These are phyloP conservation scores for Parasteatoda tepidariorum DNA, from an alignment of 1,140 invertebrate species.

Conservation along the genomic window DNA sequence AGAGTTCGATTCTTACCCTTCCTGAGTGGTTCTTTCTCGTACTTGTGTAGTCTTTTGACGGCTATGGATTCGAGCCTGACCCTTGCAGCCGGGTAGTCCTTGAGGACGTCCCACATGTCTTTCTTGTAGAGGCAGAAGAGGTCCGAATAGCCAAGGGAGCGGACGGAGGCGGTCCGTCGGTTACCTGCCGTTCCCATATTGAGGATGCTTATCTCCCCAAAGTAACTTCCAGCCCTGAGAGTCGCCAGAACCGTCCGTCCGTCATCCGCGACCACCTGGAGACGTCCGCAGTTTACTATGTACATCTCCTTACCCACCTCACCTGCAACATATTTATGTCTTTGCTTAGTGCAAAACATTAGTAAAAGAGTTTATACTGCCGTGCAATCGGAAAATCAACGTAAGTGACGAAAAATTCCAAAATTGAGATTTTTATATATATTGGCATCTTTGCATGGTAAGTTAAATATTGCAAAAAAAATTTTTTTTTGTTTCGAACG, in stretches of 20 bases:
- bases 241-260: slow-evolving; percentile 96
- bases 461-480: no score
- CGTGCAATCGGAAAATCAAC: no score
- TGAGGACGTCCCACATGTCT: slow-evolving; percentile 99
- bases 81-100: slow-evolving; percentile 96
- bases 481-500: no score
- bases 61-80: slow-evolving; percentile 97
- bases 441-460: no score
- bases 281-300: slow-evolving; percentile 95
- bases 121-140: slow-evolving; percentile 96
- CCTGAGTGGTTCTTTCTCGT: slow-evolving; percentile 90
- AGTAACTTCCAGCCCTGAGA: slow-evolving; percentile 97
- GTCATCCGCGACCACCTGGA: slow-evolving; percentile 97
- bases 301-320: slow-evolving; percentile 99
- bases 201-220: slow-evolving; percentile 99
- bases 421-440: no score
- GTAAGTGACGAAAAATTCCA: no score
- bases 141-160: slow-evolving; percentile 98
- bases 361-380: no score
- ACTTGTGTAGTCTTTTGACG: slow-evolving; percentile 95
- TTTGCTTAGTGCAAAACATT: no score
- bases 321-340: no score
- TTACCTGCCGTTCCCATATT: slow-evolving; percentile 98
- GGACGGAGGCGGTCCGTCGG: slow-evolving; percentile 93
- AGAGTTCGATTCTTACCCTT: slow-evolving; percentile 88